A percentile compares a stretch with the other conserved stretches of the same genome.
These are phyloP conservation scores for Drosophila aldrichi DNA, from an alignment of 2,888 invertebrate species.

Conservation along the genomic window DNA sequence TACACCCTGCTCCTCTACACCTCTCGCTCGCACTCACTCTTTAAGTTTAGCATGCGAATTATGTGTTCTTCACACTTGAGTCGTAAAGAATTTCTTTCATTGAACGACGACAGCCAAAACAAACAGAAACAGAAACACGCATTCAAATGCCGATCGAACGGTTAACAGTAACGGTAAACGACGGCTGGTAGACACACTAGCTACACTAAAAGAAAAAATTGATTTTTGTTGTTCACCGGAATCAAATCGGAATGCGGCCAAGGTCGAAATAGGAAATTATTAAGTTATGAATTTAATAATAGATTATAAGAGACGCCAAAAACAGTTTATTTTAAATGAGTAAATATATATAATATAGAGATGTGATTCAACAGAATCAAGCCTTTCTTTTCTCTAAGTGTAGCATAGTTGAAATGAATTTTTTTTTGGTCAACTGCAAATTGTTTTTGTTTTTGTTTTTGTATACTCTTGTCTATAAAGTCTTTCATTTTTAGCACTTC, in stretches of 20 bases:
- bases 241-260: not conserved
- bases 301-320: not conserved
- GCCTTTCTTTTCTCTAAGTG: constrained; percentile 2
- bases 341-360: not conserved
- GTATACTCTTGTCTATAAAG: constrained; percentile 20
- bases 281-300: not conserved
- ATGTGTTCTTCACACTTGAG: constrained; percentile 34
- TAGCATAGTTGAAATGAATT: constrained; percentile 1
- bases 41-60: constrained; percentile 54
- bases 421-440: constrained; percentile 42
- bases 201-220: constrained; percentile 12
- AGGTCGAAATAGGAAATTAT: constrained; percentile 2
- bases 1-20: constrained; percentile 11
- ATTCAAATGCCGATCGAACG: constrained; percentile 49
- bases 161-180: constrained; percentile 62
- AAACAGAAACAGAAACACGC: constrained; percentile 47
- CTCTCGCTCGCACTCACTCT: constrained; percentile 1
- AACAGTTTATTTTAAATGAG: not conserved
- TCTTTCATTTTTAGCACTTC: constrained; percentile 75
- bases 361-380: not conserved
- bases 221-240: not conserved
- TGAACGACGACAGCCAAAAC: constrained; percentile 49
- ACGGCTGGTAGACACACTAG: constrained; percentile 18
- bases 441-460: constrained; percentile 40
- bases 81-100: constrained; percentile 70